phyloP scores from a whole-genome alignment of 1,140 invertebrate genomes.

The Drosophila cardini region DNA sequence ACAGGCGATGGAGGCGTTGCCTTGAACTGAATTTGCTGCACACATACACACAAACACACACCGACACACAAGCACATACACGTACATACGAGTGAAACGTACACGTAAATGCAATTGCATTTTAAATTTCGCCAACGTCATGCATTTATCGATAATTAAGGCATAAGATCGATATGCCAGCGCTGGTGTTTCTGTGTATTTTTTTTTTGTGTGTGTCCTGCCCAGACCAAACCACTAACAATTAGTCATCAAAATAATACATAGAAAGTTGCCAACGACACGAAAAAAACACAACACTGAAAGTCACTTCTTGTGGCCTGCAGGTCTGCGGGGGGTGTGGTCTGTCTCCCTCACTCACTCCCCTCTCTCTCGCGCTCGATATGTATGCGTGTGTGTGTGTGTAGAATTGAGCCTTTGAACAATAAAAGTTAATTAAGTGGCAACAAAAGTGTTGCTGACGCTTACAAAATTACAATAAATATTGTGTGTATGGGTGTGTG shows the following conservation, averaged over 20 bases:
- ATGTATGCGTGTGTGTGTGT: neutral
- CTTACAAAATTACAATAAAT: slow-evolving; percentile 49
- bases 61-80: neutral
- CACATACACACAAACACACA: slow-evolving; percentile 20
- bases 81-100: neutral
- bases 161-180: slow-evolving; percentile 36
- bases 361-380: no score
- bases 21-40: slow-evolving; percentile 71
- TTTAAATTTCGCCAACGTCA: slow-evolving; percentile 40
- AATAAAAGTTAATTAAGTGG: slow-evolving; percentile 73
- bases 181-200: neutral
- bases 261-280: slow-evolving; percentile 46
- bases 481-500: slow-evolving; percentile 2
- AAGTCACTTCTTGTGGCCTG: slow-evolving; percentile 1
- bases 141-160: slow-evolving; percentile 48
- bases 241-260: slow-evolving; percentile 40
- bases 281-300: slow-evolving; percentile 17
- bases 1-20: slow-evolving; percentile 60
- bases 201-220: neutral
- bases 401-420: slow-evolving; percentile 36
- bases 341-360: no score
- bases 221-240: slow-evolving; percentile 5
- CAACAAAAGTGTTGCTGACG: slow-evolving; percentile 33
- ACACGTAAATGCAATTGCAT: slow-evolving; percentile 26
- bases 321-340: neutral